Base-by-base conservation (phyloP, 2,888 invertebrate species). In the Orgyia antiqua region DNA sequence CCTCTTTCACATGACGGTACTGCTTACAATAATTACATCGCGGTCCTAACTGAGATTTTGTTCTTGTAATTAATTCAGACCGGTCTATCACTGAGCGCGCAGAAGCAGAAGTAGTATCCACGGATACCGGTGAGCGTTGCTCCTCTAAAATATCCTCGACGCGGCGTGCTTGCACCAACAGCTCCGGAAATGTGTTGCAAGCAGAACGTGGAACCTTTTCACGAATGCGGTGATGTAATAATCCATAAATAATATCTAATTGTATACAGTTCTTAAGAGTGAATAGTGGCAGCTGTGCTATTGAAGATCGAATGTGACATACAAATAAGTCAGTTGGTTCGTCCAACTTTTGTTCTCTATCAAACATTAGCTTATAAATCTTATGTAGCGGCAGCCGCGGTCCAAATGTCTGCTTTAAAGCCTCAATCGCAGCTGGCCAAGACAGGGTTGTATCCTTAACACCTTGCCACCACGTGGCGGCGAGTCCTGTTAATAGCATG, bases 221-320 rank as follows among this genome's bases (percentile, higher is more conserved):
- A 3, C 44, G 30, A 10, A 46, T 40, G 4, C 43, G 29, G 1
- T 29, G 24, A 31, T 46, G 33, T 4, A 48, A 25, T 1, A 51
- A 31, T 1, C 51, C 43, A 15, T 47, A 51, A 0, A 34, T 23
- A 32, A 51, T 42, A 17, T 51, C 51, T 15, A 15, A 15, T 15
- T 15, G 15, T 15, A 15, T 6, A 15, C 15, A 15, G 4, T 15
- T 6, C 6, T 3, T 15, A 6, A 15, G 15, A 6, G 15, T 15
- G 6, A 15, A 15, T 3, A 6, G 4, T 2, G 45, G 27, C 8
- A 27, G 2, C 8, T 5, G 9, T n/a, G 10, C 11, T n/a, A 27
- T 8, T 8, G 11, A 4, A 2, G 19, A 18, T 1, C 27, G 18
- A n/a, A 18, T 8, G 8, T 18, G 10, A 1, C 10, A 11, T 2